phyloP scores from a whole-genome alignment of 2,797 vertebrate genomes.

The Anolis apletophallus region DNA sequence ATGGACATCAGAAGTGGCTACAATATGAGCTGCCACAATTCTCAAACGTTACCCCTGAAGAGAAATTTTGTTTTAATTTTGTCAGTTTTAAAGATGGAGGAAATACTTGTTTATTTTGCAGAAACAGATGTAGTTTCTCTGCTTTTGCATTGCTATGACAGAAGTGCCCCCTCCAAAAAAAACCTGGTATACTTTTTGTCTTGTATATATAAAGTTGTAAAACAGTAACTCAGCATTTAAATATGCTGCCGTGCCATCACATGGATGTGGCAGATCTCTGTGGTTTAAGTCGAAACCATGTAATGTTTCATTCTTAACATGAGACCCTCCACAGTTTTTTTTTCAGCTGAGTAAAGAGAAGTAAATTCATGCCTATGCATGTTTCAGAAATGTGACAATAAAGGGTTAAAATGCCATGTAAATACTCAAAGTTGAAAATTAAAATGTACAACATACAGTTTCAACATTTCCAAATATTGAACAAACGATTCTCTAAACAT shows the following conservation, averaged over 20 bases:
- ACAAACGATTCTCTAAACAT: background rate
- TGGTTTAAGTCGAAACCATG: background rate
- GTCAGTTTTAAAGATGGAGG: slow-evolving; percentile 22
- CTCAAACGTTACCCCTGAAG: slow-evolving; percentile 37
- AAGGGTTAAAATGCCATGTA: background rate
- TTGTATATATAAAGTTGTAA: background rate
- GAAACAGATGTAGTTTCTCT: background rate
- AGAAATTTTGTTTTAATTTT: slow-evolving; percentile 8
- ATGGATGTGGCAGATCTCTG: background rate
- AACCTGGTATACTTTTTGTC: no score
- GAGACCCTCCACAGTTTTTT: background rate
- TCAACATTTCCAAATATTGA: background rate
- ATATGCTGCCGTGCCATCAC: background rate
- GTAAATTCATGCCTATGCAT: background rate
- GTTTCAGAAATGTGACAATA: background rate
- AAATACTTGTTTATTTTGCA: background rate
- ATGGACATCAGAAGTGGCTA: slow-evolving; percentile 40
- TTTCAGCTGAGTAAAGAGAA: background rate
- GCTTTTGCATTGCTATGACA: slow-evolving; percentile 16
- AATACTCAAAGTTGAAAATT: background rate
- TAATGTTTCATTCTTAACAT: background rate
- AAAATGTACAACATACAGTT: background rate
- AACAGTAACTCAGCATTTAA: background rate
- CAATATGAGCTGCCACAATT: slow-evolving; percentile 2
- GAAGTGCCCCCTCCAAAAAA: no score